Evolutionary conservation across 2,113 vertebrate genomes (phyloP).

Genomic region (Nannobrachium achirus): DNA sequence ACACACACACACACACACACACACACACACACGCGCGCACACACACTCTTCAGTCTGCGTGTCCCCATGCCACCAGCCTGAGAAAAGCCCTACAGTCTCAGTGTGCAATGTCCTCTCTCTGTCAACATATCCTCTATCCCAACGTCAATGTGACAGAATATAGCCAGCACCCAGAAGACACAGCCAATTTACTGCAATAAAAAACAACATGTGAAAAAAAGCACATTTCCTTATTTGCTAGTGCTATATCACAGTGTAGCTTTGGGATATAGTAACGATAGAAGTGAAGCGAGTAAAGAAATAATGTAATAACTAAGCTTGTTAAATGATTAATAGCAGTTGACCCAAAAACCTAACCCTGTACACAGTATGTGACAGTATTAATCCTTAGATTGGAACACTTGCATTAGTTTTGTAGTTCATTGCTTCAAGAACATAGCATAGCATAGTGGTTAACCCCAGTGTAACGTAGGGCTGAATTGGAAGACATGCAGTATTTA

Average conservation of each 20-base stretch:
- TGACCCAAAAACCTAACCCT: too few relatives aligned
- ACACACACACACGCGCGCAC: not conserved
- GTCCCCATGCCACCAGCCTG: constrained; percentile 70
- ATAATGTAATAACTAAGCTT: too few relatives aligned
- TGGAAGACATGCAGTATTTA: constrained; percentile 5
- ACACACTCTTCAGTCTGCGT: constrained; percentile 48
- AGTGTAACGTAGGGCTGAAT: too few relatives aligned
- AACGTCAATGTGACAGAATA: constrained; percentile 74
- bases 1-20: constrained; percentile 14
- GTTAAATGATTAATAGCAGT: not conserved
- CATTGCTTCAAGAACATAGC: too few relatives aligned
- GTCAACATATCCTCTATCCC: constrained; percentile 72
- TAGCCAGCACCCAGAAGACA: constrained; percentile 66
- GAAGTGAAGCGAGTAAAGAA: constrained; percentile 4
- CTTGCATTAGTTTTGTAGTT: too few relatives aligned
- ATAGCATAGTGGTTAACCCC: too few relatives aligned
- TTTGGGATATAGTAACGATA: not conserved
- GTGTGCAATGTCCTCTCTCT: constrained; percentile 78
- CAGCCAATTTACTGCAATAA: constrained; percentile 44
- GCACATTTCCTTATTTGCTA: constrained; percentile 40
- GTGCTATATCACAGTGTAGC: constrained; percentile 21
- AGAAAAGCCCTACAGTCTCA: constrained; percentile 73
- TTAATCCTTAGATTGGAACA: too few relatives aligned
- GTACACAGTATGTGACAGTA: too few relatives aligned
- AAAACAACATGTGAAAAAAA: constrained; percentile 46